Evolutionary conservation across 2,888 invertebrate species (phyloP).

Genomic region (Noctua pronuba): DNA sequence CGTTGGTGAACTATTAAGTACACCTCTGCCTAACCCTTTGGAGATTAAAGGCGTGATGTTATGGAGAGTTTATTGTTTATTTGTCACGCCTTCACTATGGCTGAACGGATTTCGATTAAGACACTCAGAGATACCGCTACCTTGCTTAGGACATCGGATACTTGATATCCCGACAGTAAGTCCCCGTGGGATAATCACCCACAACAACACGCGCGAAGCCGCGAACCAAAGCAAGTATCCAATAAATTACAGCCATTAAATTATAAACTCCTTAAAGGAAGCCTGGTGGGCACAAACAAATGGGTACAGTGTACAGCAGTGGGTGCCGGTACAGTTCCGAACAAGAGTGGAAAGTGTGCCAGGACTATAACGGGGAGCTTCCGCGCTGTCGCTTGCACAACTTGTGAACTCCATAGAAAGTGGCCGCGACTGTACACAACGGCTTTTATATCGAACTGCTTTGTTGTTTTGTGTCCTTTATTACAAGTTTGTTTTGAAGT

Average conservation of each 20-base stretch:
- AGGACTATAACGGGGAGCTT: constrained; percentile 69
- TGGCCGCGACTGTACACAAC: constrained; percentile 49
- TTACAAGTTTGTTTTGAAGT: not conserved
- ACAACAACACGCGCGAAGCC: not conserved
- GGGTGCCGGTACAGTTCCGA: constrained; percentile 48
- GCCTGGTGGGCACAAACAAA: constrained; percentile 28
- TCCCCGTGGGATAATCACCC: not conserved
- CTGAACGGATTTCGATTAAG: not conserved
- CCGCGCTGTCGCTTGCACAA: constrained; percentile 59
- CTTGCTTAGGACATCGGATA: not conserved
- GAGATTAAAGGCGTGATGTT: not conserved
- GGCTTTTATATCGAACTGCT: constrained; percentile 29
- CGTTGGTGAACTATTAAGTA: too few relatives aligned
- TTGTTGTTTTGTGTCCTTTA: constrained; percentile 34
- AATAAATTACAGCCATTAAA: constrained; percentile 29
- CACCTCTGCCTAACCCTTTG: not conserved
- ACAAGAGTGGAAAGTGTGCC: constrained; percentile 82
- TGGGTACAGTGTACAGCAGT: constrained; percentile 36
- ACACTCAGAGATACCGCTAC: not conserved
- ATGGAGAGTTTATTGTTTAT: not conserved
- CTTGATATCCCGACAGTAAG: not conserved
- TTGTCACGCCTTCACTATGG: not conserved
- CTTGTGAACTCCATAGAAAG: constrained; percentile 76
- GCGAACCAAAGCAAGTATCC: not conserved
- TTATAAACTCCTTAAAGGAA: constrained; percentile 45